Evolutionary conservation across 1,140 invertebrate species (phyloP), one percentile per base, ranked within the genome.

Genomic region (Drosophila athabasca): DNA sequence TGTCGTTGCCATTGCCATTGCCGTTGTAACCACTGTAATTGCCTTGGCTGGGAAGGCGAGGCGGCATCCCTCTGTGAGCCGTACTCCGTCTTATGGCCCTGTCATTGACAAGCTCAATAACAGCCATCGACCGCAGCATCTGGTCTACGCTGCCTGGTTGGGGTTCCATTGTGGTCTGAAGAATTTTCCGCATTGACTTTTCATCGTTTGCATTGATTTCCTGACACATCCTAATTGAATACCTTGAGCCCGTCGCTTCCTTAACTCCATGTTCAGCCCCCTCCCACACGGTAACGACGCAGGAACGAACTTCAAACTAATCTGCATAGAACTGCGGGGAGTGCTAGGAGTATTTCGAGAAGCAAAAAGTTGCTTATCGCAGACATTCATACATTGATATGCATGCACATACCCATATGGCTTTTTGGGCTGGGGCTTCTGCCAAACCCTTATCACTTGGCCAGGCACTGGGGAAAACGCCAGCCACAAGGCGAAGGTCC

Each of bases 71-170:
- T 9, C 52, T 49, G 7, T 13, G 17, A 35, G 49, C 53, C 22
- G 52, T 43, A 31, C 8, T 19, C 17, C 29, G 51, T 39, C 59
- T 39, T n/a, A 52, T 31, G 54, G 50, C n/a, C 39, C 79, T 76
- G 74, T 57, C 75, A 87, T 88, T 87, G 82, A 88, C 83, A 87
- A 88, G 79, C 73, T 87, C 83, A 70, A 87, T 87, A 87, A 87
- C 88, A 75, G 83, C 62, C 83, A 83, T 88, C 65, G 79, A 82
- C 82, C 82, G 62, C 83, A 87, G 76, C 82, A 87, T 87, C 79
- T 88, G 82, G 82, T 88, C 82, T 82, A 78, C 59, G 75, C 71
- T 50, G 78, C 65, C 77, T 70, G 52, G 70, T 58, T 66, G 54
- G 26, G 50, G 26, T 39, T 51, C 35, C 55, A 51, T 51, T 44